Evolutionary conservation across 2,113 vertebrate genomes (phyloP), one percentile per base, ranked within the genome.

Genomic region (Ivindomyrus marchei): DNA sequence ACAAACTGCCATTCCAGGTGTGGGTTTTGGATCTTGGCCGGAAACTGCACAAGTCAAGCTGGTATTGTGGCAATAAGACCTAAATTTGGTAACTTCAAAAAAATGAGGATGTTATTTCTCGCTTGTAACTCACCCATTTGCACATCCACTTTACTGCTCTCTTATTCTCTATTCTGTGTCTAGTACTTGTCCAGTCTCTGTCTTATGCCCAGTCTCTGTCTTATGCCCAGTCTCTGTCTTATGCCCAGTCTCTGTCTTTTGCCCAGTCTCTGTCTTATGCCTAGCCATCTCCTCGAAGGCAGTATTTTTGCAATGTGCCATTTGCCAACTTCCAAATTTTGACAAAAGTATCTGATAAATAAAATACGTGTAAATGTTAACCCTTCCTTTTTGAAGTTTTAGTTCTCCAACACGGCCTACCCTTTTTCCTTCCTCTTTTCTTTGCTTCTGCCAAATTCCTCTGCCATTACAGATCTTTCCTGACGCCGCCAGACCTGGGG

Each of bases 1-100:
- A 94, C 47, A 92, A 94, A 88, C 17, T 95, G 7, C 90, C 94
- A 8, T 95, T 96, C 89, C 95, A 95, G 94, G 95, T 96, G 91
- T 21, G 85, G n/a, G 27, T 49, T 86, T 86, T 50, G 27, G 49
- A 52, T 4, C n/a, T 52, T 27, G 21, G 58, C 56, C 11, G 27
- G 36, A 47, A 85, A 85, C 21, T 46, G 42, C 42, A 47, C 7
- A 47, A 85, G 83, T 10, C 8, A 85, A 24, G 83, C 21, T 46
- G 24, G 9, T 46, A 47, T 85, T 85, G 45, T 42, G 21, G 39
- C 45, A 46, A 47, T 42, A 46, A 83, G 19, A 83, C 42, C 19
- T 31, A 27, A 31, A 85, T 85, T 47, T 85, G 39, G 42, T 46
- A 85, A 85, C 42, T 46, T 47, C 21, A 17, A 84, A 46, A 84